These are phyloP conservation scores for Umimayanthus chanpuru DNA, from an alignment of 92 coral and sea anemone species.

Conservation along the genomic window DNA sequence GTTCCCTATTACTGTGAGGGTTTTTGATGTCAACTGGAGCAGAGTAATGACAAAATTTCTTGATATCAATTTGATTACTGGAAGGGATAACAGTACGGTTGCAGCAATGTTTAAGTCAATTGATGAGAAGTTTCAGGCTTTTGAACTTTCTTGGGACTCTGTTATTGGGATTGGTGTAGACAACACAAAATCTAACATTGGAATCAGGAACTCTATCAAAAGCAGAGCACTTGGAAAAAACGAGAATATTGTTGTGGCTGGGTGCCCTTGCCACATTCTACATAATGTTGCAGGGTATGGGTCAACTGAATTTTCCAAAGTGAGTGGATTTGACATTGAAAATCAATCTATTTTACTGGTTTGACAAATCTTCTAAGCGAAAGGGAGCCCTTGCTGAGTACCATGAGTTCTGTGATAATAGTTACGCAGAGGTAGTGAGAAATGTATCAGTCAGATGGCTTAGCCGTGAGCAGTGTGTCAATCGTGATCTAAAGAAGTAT, in stretches of 20 bases:
- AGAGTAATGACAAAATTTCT: constrained; percentile 46
- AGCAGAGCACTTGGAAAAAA: constrained; percentile 23
- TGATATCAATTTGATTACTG: too few species aligned
- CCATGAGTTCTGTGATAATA: constrained; percentile 36
- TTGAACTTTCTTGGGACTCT: constrained; percentile 22
- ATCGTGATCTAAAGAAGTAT: constrained; percentile 42
- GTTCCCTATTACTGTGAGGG: constrained; percentile 50
- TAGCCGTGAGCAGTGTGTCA: constrained; percentile 43
- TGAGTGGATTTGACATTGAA: constrained; percentile 44
- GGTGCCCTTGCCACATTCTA: too few species aligned
- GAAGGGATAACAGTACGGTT: constrained; percentile 28
- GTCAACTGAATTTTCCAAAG: too few species aligned
- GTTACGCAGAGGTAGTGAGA: constrained; percentile 44
- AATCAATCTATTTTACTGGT: constrained; percentile 51
- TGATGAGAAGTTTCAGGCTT: background rate
- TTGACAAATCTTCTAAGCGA: constrained; percentile 48
- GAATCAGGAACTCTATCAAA: constrained; percentile 16
- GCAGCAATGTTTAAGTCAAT: constrained; percentile 25
- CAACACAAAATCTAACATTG: constrained; percentile 24
- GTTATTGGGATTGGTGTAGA: constrained; percentile 30
- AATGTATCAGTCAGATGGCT: constrained; percentile 50
- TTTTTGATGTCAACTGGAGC: constrained; percentile 39
- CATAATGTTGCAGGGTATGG: too few species aligned
- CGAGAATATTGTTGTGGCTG: constrained; percentile 11
- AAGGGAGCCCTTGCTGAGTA: constrained; percentile 38